These are phyloP conservation scores for Octodonta nipae DNA, from an alignment of 2,888 invertebrate genomes.

Conservation along the genomic window DNA sequence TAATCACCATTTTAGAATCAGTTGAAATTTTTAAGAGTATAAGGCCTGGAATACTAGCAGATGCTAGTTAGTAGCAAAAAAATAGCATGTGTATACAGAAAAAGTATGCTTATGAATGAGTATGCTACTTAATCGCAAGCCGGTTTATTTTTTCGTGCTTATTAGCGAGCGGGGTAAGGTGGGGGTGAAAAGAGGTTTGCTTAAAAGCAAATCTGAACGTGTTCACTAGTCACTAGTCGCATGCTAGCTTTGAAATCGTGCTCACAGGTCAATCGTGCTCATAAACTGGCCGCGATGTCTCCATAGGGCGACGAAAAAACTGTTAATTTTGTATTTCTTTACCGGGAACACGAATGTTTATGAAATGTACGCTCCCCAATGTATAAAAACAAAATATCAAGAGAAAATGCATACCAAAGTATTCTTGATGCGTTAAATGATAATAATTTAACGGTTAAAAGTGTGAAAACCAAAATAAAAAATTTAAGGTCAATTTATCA, in stretches of 20 bases:
- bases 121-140: too few species aligned
- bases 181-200: too few species aligned
- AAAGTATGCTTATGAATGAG: too few species aligned
- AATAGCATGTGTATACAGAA: too few species aligned
- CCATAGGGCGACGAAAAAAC: neutral
- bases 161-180: too few species aligned
- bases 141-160: too few species aligned
- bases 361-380: neutral
- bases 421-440: neutral
- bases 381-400: neutral
- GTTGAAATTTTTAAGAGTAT: too few species aligned
- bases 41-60: too few species aligned
- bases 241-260: neutral
- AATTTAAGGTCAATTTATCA: constrained; percentile 1
- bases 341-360: constrained; percentile 1
- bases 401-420: neutral
- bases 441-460: neutral
- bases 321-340: neutral
- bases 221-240: too few species aligned
- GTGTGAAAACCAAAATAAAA: neutral
- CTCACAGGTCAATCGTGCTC: neutral
- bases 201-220: too few species aligned
- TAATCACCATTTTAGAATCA: too few species aligned
- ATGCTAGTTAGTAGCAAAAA: too few species aligned
- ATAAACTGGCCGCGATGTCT: neutral